These are phyloP conservation scores for Drosophila watanabei DNA, from an alignment of 1,140 invertebrate genomes.

Conservation along the genomic window DNA sequence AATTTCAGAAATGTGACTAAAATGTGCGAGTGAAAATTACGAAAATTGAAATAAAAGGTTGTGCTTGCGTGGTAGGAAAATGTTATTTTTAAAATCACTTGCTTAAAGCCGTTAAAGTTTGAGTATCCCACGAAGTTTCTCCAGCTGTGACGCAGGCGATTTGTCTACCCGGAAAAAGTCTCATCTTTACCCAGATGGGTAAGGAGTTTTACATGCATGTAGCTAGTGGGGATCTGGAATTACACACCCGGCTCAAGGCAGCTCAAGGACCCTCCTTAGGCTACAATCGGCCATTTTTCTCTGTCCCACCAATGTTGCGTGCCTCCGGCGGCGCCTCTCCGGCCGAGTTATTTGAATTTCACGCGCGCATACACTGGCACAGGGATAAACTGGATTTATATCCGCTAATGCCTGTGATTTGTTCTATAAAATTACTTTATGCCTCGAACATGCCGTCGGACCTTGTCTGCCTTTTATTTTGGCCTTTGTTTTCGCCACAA, in stretches of 20 bases:
- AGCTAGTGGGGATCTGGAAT: conserved; percentile 40
- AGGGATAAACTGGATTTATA: conserved; percentile 82
- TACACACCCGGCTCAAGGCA: conserved; percentile 45
- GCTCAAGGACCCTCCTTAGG: conserved; percentile 46
- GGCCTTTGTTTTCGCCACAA: conserved; percentile 35
- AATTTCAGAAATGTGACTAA: conserved; percentile 75
- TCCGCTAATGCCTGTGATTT: conserved; percentile 83
- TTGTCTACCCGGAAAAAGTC: conserved; percentile 23
- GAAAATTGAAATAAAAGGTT: conserved; percentile 36
- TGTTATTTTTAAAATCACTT: conserved; percentile 21
- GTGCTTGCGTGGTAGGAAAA: conserved; percentile 1
- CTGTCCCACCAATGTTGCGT: conserved; percentile 51
- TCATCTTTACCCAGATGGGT: conserved; percentile 10
- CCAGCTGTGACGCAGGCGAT: conserved; percentile 15
- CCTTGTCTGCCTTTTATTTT: conserved; percentile 31
- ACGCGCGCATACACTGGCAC: conserved; percentile 79
- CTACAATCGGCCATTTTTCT: conserved; percentile 70
- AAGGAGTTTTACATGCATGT: conserved; percentile 12
- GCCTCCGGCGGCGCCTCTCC: conserved; percentile 4
- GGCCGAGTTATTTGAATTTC: conserved; percentile 76
- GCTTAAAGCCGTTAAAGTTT: conserved; percentile 29
- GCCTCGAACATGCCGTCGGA: conserved; percentile 67
- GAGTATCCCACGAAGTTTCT: neutral
- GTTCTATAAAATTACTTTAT: conserved; percentile 85
- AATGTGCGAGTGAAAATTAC: conserved; percentile 70